Evolutionary conservation across 1,140 invertebrate genomes (phyloP), one percentile per base, ranked within the genome.

Genomic region (Drosophila malerkotliana): DNA sequence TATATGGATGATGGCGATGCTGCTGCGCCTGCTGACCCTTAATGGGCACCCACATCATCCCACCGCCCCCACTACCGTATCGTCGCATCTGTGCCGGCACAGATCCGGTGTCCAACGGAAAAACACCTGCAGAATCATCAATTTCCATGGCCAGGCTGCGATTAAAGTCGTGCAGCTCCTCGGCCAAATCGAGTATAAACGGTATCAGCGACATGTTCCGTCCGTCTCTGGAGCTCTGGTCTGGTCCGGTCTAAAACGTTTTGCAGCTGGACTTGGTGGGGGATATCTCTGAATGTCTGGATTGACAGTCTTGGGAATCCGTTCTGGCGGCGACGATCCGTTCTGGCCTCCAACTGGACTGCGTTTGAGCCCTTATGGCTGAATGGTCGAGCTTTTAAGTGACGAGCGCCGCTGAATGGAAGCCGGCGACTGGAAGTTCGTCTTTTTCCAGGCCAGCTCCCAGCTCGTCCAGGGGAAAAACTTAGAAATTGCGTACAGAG

Each of bases 341-440:
- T 90, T 83, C 72, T 77, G 80, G 75, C 75, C 77, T 77, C 78
- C 87, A 85, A 89, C 90, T 90, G 83, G 69, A 79, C 91, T 76
- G 67, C 87, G 73, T 85, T 80, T 91, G 90, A 90, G 63, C 57
- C 47, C 78, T 83, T 82, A 89, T 80, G 72, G 89, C 89, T 91
- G 89, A 91, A 90, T 91, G 72, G 60, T 52, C 52, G 58, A 69
- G 67, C 83, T 90, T 91, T 90, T 90, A 91, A 91, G 81, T 74
- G 74, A 69, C 75, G 77, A 82, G 78, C 83, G 75, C 87, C 78
- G 90, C 90, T 91, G 90, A 91, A 91, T 91, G 90, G 90, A 91
- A 91, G 67, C 24, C 67, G 14, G 18, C 41, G 80, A 34, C 63
- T 84, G 80, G 80, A 87, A 87, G 44, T 26, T 53, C 41, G 26